Base-by-base conservation (phyloP, 2,797 vertebrate species). In the Acipenser ruthenus region DNA sequence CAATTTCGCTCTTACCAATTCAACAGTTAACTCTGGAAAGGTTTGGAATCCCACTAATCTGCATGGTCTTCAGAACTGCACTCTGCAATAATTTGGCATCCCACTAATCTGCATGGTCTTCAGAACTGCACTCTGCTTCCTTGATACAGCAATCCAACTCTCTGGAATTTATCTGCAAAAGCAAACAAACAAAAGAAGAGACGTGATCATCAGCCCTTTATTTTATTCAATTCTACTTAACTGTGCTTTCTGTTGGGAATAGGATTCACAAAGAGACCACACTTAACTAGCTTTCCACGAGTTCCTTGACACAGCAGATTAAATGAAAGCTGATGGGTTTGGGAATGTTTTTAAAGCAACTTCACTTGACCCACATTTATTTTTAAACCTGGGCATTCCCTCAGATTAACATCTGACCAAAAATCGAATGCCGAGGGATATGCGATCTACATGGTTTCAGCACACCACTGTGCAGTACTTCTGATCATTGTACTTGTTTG, bases 351-450 rank as follows among this genome's bases (percentile, higher is more conserved):
- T 76, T 76, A 64, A 83, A 83, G 78, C 77, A 66, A 64, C 83
- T 83, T 80, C 78, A 86, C 82, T 85, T 78, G 68, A 68, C 77
- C 66, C 60, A 62, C 78, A 83, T 89, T 88, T 90, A 89, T 90
- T 89, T 89, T 88, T 88, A 83, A 86, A 86, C 71, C 52, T 71
- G 79, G 77, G 80, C 18, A 18, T 18, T 18, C 73, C 71, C 67
- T 58, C 72, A 18, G 9, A 68, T 67, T 76, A 62, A 60, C 48
- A 55, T 67, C 37, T 4, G 37, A 37, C 5, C 37, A 37, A 37
- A 4, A 37, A 37, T 5, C 0, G 37, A 37, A 37, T 37, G 37
- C 37, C 37, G 37, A 37, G 37, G 37, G 37, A 37, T 37, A 37
- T 37, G 37, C 18, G 18, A 18, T 18, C 18, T 18, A 37, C 37